Percentiles rank a stretch among this genome's conserved stretches.
phyloP scores from a whole-genome alignment of 2,888 invertebrate species.

The Mesochorus sp. region DNA sequence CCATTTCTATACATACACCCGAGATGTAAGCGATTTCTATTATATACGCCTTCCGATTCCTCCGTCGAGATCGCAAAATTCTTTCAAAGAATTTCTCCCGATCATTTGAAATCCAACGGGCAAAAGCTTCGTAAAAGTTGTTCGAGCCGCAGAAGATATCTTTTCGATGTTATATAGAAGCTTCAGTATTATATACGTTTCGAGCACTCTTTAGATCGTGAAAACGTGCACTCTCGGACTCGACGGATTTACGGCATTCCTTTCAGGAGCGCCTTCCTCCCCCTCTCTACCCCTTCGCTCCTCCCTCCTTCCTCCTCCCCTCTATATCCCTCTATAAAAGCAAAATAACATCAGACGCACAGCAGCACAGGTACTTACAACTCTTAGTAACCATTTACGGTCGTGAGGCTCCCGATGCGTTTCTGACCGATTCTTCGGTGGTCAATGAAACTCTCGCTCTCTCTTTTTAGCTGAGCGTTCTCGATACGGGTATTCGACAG shows the following conservation, averaged over 20 bases:
- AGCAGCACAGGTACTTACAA: neutral
- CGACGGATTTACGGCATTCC: conserved; percentile 53
- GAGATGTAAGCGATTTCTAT: no score
- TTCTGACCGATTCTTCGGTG: conserved; percentile 20
- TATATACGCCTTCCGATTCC: neutral
- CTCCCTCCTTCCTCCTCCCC: neutral
- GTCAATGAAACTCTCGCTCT: conserved; percentile 13
- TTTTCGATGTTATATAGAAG: no score
- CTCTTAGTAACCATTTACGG: conserved; percentile 48
- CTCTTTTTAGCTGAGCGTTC: neutral
- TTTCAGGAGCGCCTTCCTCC: conserved; percentile 22
- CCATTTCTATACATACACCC: no score
- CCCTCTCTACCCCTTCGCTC: no score
- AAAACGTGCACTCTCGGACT: conserved; percentile 18
- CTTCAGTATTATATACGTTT: no score
- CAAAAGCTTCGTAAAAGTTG: neutral
- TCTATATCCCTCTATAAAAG: neutral
- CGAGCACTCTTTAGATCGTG: conserved; percentile 7
- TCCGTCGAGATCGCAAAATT: conserved; percentile 9
- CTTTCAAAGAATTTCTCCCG: conserved; percentile 2
- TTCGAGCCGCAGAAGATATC: conserved; percentile 19
- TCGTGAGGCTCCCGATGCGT: neutral
- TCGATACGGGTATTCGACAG: no score
- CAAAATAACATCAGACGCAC: neutral
- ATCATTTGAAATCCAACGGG: conserved; percentile 2